Conservation (phyloP, 2,113 vertebrate species). For the Candoia aspera region DNA sequence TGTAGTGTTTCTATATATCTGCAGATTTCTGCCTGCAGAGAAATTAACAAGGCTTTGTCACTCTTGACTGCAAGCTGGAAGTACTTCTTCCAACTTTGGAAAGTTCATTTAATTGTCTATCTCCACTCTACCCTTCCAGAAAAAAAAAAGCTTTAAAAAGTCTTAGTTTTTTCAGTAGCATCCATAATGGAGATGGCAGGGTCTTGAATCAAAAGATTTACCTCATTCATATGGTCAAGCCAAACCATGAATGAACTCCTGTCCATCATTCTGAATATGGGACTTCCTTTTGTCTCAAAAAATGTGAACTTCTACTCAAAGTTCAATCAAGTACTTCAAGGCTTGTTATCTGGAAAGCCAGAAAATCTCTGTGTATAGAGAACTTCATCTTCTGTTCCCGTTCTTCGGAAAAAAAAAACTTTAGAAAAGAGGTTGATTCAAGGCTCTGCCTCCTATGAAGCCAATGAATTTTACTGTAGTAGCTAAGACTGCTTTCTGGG, state of each 20-base stretch:
- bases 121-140: not conserved
- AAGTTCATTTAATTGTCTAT: not conserved
- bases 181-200: not conserved
- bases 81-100: not conserved
- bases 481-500: not conserved
- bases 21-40: not conserved
- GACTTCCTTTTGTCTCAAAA: not conserved
- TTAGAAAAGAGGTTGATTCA: not conserved
- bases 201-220: not conserved
- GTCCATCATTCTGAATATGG: not conserved
- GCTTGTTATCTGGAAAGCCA: not conserved
- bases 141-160: not conserved
- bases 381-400: not conserved
- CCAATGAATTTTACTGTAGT: not conserved
- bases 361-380: not conserved
- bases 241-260: not conserved
- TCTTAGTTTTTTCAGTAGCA: not conserved
- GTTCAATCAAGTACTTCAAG: not conserved
- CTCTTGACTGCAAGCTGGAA: not conserved
- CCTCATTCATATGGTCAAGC: not conserved
- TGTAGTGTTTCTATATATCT: not conserved
- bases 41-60: not conserved
- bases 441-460: not conserved
- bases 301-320: not conserved
- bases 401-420: not conserved